Conservation (phyloP, 2,888 invertebrate species). For the Brachypterus glaber region DNA sequence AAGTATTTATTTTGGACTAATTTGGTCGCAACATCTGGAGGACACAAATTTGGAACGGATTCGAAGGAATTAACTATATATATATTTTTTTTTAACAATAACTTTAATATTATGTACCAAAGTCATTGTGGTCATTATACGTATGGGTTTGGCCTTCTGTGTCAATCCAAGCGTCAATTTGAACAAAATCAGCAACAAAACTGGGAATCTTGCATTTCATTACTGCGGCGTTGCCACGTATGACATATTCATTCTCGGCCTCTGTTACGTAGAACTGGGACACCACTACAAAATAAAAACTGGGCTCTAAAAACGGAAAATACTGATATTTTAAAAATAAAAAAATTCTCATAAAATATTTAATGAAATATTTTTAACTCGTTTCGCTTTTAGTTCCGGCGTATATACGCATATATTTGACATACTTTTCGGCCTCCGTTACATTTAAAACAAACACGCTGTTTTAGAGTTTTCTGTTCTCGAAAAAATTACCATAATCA, state of each 20-base stretch:
- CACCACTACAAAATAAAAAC: slow-evolving; percentile 59
- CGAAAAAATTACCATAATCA: slow-evolving; percentile 42
- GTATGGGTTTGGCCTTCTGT: slow-evolving; percentile 59
- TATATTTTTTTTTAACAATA: too few relatives aligned
- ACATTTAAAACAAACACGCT: too few relatives aligned
- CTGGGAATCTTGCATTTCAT: slow-evolving; percentile 91
- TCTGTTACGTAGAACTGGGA: slow-evolving; percentile 83
- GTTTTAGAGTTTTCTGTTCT: slow-evolving; percentile 14
- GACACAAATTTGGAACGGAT: too few relatives aligned
- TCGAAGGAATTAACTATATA: too few relatives aligned
- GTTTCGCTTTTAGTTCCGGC: slow-evolving; percentile 10
- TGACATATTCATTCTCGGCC: slow-evolving; percentile 90
- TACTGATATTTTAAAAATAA: background rate
- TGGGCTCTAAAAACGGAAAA: slow-evolving; percentile 5
- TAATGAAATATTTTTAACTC: slow-evolving; percentile 9
- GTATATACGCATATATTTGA: too few relatives aligned
- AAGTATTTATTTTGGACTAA: too few relatives aligned
- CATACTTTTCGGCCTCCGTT: too few relatives aligned
- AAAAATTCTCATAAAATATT: slow-evolving; percentile 11
- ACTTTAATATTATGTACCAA: slow-evolving; percentile 42
- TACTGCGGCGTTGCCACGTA: slow-evolving; percentile 82
- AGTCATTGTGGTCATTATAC: slow-evolving; percentile 47
- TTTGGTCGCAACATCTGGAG: too few relatives aligned
- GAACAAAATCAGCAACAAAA: slow-evolving; percentile 87
- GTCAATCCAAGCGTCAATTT: slow-evolving; percentile 76